Base-by-base conservation (phyloP, 2,888 invertebrate genomes). In the Drosophila mimetica region DNA sequence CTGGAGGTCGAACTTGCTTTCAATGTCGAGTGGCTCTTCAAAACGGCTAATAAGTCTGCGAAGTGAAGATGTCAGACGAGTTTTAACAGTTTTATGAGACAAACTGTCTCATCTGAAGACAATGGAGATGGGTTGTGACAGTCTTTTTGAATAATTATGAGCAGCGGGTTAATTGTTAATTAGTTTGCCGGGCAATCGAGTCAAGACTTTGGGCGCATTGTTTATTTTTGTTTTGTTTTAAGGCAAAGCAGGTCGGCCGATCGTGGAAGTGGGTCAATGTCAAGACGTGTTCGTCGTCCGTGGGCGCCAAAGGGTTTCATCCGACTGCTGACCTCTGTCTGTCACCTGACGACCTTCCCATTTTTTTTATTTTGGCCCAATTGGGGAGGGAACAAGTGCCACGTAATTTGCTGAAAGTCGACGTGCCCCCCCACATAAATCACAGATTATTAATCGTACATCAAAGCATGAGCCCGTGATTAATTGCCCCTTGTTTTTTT, bases 211-310 rank as follows among this genome's bases (percentile, higher is more conserved):
- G 41, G 22, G 32, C 39, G 25, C 48, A 63, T 55, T 64, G 74
- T 57, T 44, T 42, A 1, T 28, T 16, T 28, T 36, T 52, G 25
- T 30, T 13, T 30, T 30, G 2, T 30, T 30, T 30, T 30, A 8
- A 28, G 9, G 11, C 58, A 16, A 50, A 14, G 44, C 53, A 59
- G 55, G 37, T 25, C 37, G 57, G 60, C 42, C 51, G 55, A 1
- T 36, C 48, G 11, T 18, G 83, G 47, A 88, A 84, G 77, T 88
- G 86, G 84, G 88, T 84, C 84, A 84, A 84, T 84, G 84, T 88
- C 84, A 73, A 63, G 64, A 71, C 65, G 71, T 73, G 75, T 39
- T 39, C 39, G 39, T 39, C 39, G 25, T 25, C 25, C 25, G 85
- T 87, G 82, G 84, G 81, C 77, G 81, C 78, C 46, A 74, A 77